Evolutionary conservation across 2,888 invertebrate genomes (phyloP).

Genomic region (Amiota communis): DNA sequence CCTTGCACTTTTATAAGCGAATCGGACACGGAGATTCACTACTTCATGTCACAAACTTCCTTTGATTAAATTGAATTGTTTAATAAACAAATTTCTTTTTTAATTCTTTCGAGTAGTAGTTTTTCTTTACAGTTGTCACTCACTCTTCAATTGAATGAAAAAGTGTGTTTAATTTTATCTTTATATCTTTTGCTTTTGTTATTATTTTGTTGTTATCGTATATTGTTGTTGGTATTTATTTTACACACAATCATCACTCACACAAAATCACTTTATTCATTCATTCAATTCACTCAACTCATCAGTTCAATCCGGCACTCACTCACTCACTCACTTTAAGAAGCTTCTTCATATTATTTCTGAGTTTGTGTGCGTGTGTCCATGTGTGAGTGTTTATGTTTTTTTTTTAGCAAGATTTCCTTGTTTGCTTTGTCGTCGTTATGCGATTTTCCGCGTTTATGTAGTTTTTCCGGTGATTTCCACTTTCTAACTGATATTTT

Average conservation of each 20-base stretch:
- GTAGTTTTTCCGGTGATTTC: constrained; percentile 68
- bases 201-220: neutral
- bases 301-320: constrained; percentile 5
- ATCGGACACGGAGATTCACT: neutral
- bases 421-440: constrained; percentile 21
- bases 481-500: constrained; percentile 62
- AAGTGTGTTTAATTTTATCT: neutral
- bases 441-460: constrained; percentile 52
- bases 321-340: constrained; percentile 12
- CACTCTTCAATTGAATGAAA: constrained; percentile 58
- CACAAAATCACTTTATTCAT: constrained; percentile 25
- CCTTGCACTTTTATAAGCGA: constrained; percentile 19
- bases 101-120: constrained; percentile 36
- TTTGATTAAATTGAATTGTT: neutral
- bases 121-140: constrained; percentile 64
- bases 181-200: constrained; percentile 1
- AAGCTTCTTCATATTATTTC: too few relatives aligned
- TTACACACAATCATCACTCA: constrained; percentile 44
- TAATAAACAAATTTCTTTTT: constrained; percentile 10
- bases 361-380: neutral
- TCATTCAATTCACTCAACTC: neutral
- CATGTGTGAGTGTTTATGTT: constrained; percentile 17
- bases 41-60: neutral
- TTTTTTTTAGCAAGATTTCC: constrained; percentile 32
- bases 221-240: constrained; percentile 1